phyloP scores from a whole-genome alignment of 2,113 vertebrate genomes.

The Bettongia penicillata region DNA sequence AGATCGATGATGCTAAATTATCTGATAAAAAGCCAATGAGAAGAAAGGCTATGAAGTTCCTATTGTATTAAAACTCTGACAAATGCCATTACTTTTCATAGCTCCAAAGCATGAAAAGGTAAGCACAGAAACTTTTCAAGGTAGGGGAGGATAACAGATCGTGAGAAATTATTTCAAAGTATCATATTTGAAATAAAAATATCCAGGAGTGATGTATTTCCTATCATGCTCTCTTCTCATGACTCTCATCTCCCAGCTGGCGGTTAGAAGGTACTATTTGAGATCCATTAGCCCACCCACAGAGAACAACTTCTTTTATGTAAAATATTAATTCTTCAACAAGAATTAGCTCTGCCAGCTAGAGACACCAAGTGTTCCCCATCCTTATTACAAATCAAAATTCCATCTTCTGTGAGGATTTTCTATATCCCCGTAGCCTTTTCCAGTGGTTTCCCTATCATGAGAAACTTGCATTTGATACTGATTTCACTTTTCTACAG shows the following conservation, averaged over 20 bases:
- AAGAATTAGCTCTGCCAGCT: background rate
- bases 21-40: background rate
- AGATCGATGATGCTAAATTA: background rate
- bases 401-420: background rate
- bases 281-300: background rate
- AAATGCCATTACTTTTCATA: conserved; percentile 60
- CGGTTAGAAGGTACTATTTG: background rate
- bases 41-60: conserved; percentile 57
- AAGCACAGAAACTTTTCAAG: conserved; percentile 54
- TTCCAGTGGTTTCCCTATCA: conserved; percentile 7
- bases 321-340: background rate
- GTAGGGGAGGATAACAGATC: background rate
- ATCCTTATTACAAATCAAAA: conserved; percentile 1
- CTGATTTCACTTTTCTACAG: conserved; percentile 32
- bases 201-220: conserved; percentile 13
- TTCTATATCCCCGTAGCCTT: background rate
- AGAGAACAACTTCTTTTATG: background rate
- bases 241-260: background rate
- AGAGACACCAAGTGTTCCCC: background rate
- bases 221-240: background rate
- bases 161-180: conserved; percentile 36
- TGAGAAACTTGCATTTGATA: background rate
- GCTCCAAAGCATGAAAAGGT: conserved; percentile 14
- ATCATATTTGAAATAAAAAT: conserved; percentile 38
- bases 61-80: conserved; percentile 47